A percentile compares a stretch with the other conserved stretches of the same genome.
phyloP scores from a whole-genome alignment of 2,113 vertebrate genomes.

The Oncorhynchus gorbuscha region DNA sequence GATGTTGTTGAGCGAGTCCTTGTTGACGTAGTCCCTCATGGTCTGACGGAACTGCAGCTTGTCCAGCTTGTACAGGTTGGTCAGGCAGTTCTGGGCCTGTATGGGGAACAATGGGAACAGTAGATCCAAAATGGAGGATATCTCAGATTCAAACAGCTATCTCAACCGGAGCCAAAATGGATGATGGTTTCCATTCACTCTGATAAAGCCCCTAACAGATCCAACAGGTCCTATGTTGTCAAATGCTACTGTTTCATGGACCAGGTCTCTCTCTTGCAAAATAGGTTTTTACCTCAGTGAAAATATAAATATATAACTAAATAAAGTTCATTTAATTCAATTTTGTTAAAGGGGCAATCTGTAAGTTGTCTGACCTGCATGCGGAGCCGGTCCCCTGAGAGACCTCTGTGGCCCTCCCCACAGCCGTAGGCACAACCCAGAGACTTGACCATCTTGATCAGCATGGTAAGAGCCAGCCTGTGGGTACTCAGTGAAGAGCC shows the following conservation, averaged over 20 bases:
- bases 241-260: too few species aligned
- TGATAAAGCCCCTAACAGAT: too few species aligned
- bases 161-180: neutral
- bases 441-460: slow-evolving; percentile 98
- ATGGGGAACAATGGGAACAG: neutral
- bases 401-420: slow-evolving; percentile 96
- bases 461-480: slow-evolving; percentile 93
- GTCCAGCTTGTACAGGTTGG: slow-evolving; percentile 94
- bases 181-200: neutral
- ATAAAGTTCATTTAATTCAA: too few species aligned
- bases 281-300: too few species aligned
- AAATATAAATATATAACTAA: too few species aligned
- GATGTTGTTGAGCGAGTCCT: slow-evolving; percentile 98
- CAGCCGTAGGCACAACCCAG: slow-evolving; percentile 97
- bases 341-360: too few species aligned
- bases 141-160: neutral
- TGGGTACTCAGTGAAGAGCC: slow-evolving; percentile 82
- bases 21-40: slow-evolving; percentile 97
- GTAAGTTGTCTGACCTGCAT: slow-evolving; percentile 82
- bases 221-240: too few species aligned
- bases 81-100: slow-evolving; percentile 96
- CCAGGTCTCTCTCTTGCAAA: too few species aligned
- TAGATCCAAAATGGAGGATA: neutral
- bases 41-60: slow-evolving; percentile 96
- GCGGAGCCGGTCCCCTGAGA: slow-evolving; percentile 95